These are phyloP conservation scores for Phymatocera aterrima DNA, from an alignment of 2,888 invertebrate species.

Conservation along the genomic window DNA sequence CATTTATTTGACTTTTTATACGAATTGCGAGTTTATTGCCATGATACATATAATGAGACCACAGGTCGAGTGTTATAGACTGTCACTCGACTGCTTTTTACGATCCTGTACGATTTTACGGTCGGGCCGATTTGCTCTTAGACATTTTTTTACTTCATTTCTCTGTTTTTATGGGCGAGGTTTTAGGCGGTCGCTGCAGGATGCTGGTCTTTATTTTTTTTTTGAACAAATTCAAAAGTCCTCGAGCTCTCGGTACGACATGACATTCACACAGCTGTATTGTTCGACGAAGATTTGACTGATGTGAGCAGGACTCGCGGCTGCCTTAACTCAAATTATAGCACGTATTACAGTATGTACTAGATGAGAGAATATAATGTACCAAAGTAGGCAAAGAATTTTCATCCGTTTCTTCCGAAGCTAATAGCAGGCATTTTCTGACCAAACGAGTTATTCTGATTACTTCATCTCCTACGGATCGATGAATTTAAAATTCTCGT, in stretches of 20 bases:
- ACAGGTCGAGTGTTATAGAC: not conserved
- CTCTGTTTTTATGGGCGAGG: constrained; percentile 9
- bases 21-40: not conserved
- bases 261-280: not conserved
- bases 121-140: not conserved
- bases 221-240: not conserved
- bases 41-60: not conserved
- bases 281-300: not conserved
- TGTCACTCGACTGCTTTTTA: not conserved
- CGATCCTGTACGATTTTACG: not conserved
- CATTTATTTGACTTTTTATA: not conserved
- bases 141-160: not conserved
- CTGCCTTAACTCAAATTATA: too few relatives aligned
- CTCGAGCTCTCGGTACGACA: not conserved
- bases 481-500: not conserved
- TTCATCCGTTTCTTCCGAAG: not conserved
- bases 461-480: not conserved
- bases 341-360: too few relatives aligned
- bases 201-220: not conserved
- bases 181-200: too few relatives aligned
- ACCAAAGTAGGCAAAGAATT: not conserved
- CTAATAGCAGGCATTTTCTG: not conserved
- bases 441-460: not conserved
- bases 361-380: too few relatives aligned
- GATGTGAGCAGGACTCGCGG: too few relatives aligned